phyloP scores from a whole-genome alignment of 30 jellyfish, hydroid and myxozoan genomes.

The Phacellophora camtschatica region DNA sequence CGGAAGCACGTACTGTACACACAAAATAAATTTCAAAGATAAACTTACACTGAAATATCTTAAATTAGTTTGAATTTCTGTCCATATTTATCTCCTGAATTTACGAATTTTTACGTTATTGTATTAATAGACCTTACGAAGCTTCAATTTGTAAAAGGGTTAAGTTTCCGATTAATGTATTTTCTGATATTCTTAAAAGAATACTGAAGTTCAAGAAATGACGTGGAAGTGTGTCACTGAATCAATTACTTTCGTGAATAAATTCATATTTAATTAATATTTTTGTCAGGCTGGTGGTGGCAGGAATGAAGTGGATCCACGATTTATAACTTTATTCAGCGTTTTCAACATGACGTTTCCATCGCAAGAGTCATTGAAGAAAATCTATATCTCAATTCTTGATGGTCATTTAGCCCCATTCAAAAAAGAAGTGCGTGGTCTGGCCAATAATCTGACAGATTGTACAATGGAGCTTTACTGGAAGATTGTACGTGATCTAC shows the following conservation, averaged over 20 bases:
- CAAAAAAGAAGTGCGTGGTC: conserved; percentile 65
- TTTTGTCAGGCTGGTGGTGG: conserved; percentile 99
- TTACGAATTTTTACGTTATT: no score
- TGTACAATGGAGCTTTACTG: conserved; percentile 90
- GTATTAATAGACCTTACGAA: no score
- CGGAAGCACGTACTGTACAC: no score
- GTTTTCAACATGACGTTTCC: conserved; percentile 96
- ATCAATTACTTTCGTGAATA: not conserved
- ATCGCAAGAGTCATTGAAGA: conserved; percentile 82
- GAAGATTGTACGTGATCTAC: conserved; percentile 81
- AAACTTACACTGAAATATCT: no score
- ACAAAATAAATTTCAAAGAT: no score
- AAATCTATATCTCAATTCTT: conserved; percentile 82
- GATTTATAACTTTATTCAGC: conserved; percentile 90
- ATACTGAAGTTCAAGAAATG: no score
- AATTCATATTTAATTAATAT: not conserved
- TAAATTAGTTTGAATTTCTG: no score
- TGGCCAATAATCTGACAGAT: conserved; percentile 66
- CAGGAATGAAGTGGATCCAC: conserved; percentile 93
- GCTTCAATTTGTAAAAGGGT: no score
- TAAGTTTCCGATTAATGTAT: no score
- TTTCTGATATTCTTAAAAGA: no score
- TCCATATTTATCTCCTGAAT: no score
- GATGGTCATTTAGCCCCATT: conserved; percentile 92
- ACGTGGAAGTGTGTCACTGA: no score